Conservation (phyloP, 2,797 vertebrate species). For the Pantherophis vulpinus region DNA sequence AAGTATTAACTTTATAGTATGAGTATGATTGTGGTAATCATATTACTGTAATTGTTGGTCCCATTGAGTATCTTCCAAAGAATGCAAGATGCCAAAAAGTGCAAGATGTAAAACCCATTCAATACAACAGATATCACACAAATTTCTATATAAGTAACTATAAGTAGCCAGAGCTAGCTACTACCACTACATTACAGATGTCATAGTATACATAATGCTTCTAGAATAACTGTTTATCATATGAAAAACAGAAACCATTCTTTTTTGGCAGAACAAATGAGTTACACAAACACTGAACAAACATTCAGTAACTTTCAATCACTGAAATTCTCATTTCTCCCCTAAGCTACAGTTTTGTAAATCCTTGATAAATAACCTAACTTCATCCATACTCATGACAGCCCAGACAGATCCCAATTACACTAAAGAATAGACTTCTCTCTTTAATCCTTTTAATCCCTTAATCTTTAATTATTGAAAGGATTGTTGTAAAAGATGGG, state of each 20-base stretch:
- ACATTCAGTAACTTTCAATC: not conserved
- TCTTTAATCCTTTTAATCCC: not conserved
- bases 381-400: conserved; percentile 16
- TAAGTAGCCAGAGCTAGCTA: not conserved
- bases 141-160: not conserved
- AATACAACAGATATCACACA: not conserved
- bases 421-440: not conserved
- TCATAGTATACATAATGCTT: not conserved
- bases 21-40: not conserved
- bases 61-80: not conserved
- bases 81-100: not conserved
- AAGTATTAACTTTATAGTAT: not conserved
- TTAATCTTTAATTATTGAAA: conserved; percentile 10
- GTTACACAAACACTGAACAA: not conserved
- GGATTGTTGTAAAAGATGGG: conserved; percentile 37
- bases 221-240: not conserved
- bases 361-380: not conserved
- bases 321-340: not conserved
- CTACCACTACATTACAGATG: not conserved
- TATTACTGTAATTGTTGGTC: not conserved
- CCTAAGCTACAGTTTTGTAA: not conserved
- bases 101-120: not conserved
- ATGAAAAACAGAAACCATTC: not conserved
- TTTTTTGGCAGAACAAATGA: not conserved
- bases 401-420: conserved; percentile 14